These are phyloP conservation scores for Rhyacophila evoluta DNA, from an alignment of 2,888 invertebrate genomes.

Conservation along the genomic window DNA sequence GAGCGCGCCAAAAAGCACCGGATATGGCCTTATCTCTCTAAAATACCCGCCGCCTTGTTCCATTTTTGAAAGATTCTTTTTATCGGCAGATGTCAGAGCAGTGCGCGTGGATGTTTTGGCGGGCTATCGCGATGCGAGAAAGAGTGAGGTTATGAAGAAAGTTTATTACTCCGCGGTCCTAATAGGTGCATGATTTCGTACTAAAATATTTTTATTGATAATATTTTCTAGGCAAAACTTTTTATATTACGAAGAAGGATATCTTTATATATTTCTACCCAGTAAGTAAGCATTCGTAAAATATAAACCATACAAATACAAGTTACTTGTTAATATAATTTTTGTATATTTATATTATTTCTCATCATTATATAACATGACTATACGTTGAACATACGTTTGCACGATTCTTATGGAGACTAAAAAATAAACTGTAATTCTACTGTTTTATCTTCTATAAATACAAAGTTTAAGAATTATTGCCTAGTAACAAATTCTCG, in stretches of 20 bases:
- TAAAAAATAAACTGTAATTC: too few species aligned
- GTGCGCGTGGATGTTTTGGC: slow-evolving; percentile 18
- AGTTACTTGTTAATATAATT: too few species aligned
- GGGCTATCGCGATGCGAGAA: slow-evolving; percentile 40
- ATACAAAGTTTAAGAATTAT: too few species aligned
- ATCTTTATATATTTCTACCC: too few species aligned
- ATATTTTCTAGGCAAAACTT: neutral
- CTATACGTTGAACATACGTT: too few species aligned
- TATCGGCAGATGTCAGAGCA: slow-evolving; percentile 54
- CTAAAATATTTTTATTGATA: slow-evolving; percentile 16
- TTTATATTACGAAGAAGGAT: neutral
- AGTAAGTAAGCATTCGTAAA: too few species aligned
- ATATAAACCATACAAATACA: too few species aligned
- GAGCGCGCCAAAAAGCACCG: slow-evolving; percentile 48
- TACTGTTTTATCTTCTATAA: too few species aligned
- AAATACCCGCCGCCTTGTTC: slow-evolving; percentile 43
- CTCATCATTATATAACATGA: too few species aligned
- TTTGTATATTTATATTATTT: too few species aligned
- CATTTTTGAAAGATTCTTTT: slow-evolving; percentile 55
- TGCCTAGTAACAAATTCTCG: too few species aligned
- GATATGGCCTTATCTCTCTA: slow-evolving; percentile 52
- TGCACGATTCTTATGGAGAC: too few species aligned
- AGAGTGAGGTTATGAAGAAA: slow-evolving; percentile 26
- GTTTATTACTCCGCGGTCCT: slow-evolving; percentile 35
- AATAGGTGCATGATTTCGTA: slow-evolving; percentile 22